Evolutionary conservation across 2,113 vertebrate species (phyloP).

Genomic region (Aldabrachelys gigantea): DNA sequence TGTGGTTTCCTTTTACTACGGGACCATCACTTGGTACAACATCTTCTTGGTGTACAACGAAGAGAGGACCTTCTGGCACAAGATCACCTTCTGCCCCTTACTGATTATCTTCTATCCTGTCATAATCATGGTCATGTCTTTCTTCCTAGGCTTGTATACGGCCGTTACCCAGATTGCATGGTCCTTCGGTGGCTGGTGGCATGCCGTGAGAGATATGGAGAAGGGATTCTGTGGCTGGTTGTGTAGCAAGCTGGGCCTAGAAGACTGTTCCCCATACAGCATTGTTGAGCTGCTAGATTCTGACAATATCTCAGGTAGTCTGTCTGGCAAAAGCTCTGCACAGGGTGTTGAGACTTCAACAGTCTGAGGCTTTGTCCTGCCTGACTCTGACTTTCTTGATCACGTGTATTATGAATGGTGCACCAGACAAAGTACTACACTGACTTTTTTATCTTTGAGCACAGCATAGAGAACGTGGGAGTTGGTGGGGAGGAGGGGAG

Average conservation of each 20-base stretch:
- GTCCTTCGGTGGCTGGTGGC: conserved; percentile 96
- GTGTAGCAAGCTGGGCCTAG: conserved; percentile 94
- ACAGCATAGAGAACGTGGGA: background rate
- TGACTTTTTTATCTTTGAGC: conserved; percentile 49
- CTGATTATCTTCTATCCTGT: conserved; percentile 96
- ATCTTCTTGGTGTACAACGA: conserved; percentile 99
- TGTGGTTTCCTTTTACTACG: conserved; percentile 97
- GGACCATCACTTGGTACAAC: conserved; percentile 99
- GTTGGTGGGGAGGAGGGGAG: background rate
- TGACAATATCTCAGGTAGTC: conserved; percentile 90
- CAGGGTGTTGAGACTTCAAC: conserved; percentile 91
- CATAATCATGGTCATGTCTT: conserved; percentile 92
- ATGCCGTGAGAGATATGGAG: conserved; percentile 92
- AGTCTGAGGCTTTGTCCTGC: conserved; percentile 74
- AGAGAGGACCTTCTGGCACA: conserved; percentile 99
- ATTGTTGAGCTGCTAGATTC: conserved; percentile 96
- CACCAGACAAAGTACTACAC: conserved; percentile 13
- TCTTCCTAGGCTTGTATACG: conserved; percentile 91
- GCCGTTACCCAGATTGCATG: conserved; percentile 94
- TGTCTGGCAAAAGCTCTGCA: conserved; percentile 85
- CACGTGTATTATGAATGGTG: background rate
- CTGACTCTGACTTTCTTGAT: background rate
- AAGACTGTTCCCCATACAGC: conserved; percentile 97
- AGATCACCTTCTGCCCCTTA: conserved; percentile 94
- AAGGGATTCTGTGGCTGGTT: conserved; percentile 99